A percentile compares a stretch with the other conserved stretches of the same genome.
Conservation (phyloP, 2,113 vertebrate species). For the Hemicordylus capensis region DNA sequence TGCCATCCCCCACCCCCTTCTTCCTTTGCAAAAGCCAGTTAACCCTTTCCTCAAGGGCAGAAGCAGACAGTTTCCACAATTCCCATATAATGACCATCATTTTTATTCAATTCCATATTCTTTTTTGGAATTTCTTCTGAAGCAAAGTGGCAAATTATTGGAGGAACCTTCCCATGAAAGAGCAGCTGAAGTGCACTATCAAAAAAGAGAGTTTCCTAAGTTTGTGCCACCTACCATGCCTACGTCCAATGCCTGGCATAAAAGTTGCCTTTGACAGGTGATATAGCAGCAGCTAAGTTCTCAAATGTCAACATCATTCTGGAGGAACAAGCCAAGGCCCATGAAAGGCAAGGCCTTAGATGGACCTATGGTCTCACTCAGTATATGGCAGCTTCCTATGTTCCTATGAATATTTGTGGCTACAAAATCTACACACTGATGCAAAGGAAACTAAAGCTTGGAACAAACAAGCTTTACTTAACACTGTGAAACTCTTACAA, state of each 20-base stretch:
- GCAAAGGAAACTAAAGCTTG: not conserved
- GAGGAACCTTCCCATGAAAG: not conserved
- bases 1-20: constrained; percentile 27
- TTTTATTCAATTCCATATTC: too few relatives aligned
- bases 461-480: not conserved
- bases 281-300: not conserved
- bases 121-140: not conserved
- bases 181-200: not conserved
- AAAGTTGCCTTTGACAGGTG: not conserved
- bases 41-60: constrained; percentile 61
- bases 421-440: not conserved
- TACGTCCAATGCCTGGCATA: not conserved
- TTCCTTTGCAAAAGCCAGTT: constrained; percentile 48
- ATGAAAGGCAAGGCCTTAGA: not conserved
- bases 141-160: not conserved
- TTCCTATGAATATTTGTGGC: not conserved
- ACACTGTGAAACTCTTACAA: not conserved
- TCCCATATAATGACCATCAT: too few relatives aligned
- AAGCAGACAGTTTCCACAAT: not conserved
- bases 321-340: not conserved
- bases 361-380: too few relatives aligned
- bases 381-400: too few relatives aligned
- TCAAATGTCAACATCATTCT: not conserved
- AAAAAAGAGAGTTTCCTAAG: too few relatives aligned
- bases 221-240: not conserved